A percentile compares a stretch with the other conserved stretches of the same genome.
Evolutionary conservation across 1,140 invertebrate species (phyloP).

Genomic region (Penaeus indicus): DNA sequence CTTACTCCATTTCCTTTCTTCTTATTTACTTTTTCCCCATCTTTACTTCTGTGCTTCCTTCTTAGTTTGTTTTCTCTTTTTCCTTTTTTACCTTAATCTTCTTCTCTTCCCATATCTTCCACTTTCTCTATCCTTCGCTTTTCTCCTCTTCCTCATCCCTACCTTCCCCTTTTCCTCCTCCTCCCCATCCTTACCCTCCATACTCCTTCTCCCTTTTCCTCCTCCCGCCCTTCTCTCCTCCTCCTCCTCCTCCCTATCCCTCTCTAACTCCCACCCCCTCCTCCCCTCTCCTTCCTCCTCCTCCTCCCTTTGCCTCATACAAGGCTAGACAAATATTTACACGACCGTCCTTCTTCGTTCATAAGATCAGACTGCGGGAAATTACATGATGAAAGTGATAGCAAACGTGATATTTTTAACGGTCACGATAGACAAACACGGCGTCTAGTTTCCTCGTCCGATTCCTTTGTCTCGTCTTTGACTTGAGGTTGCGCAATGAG

Average conservation of each 20-base stretch:
- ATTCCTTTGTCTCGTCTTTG: constrained; percentile 3
- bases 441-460: not conserved
- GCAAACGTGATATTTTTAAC: constrained; percentile 62
- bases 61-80: not conserved
- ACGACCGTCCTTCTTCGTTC: constrained; percentile 56
- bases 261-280: not conserved
- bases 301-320: constrained; percentile 34
- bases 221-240: not conserved
- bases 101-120: not conserved
- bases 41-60: not conserved
- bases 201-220: not conserved
- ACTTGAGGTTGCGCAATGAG: not conserved
- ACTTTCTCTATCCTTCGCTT: not conserved
- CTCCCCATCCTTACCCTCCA: not conserved
- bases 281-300: not conserved
- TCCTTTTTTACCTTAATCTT: not conserved
- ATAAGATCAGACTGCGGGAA: constrained; percentile 63
- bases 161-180: not conserved
- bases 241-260: not conserved
- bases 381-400: constrained; percentile 63
- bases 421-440: constrained; percentile 53
- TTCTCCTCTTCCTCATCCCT: not conserved
- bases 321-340: constrained; percentile 53
- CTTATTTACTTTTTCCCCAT: not conserved
- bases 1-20: not conserved